Evolutionary conservation across 2,113 vertebrate species (phyloP).

Genomic region (Fulica atra): DNA sequence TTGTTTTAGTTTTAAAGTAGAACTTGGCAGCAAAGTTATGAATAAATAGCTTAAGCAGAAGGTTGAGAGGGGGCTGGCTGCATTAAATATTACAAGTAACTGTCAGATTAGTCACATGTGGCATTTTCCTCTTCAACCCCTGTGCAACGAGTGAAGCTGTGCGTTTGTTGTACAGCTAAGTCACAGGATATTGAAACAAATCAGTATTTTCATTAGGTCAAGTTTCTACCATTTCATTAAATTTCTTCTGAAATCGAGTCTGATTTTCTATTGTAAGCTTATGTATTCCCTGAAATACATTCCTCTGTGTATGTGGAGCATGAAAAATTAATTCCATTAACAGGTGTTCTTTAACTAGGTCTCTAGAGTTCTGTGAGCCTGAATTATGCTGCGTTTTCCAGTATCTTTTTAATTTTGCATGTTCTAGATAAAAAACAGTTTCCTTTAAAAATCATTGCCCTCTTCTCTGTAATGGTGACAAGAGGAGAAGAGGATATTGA

Average conservation of each 20-base stretch:
- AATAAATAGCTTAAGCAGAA: not conserved
- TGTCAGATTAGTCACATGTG: not conserved
- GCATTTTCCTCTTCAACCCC: not conserved
- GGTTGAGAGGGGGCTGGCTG: not conserved
- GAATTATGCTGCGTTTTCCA: slow-evolving; percentile 31
- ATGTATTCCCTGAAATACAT: not conserved
- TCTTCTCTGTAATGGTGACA: not conserved
- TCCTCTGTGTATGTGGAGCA: not conserved
- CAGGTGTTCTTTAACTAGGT: slow-evolving; percentile 38
- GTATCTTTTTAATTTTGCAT: slow-evolving; percentile 44
- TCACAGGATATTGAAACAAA: not conserved
- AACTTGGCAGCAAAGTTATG: not conserved
- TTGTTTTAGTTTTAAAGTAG: not conserved
- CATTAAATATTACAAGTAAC: not conserved
- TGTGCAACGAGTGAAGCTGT: not conserved
- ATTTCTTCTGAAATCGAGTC: not conserved
- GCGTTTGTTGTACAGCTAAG: not conserved
- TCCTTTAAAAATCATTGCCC: slow-evolving; percentile 11
- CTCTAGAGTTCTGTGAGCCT: not conserved
- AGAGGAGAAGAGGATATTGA: slow-evolving; percentile 15
- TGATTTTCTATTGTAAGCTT: not conserved
- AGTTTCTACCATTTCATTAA: not conserved
- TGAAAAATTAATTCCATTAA: slow-evolving; percentile 56
- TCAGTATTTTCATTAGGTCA: not conserved
- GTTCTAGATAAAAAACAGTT: slow-evolving; percentile 24